Conservation (phyloP, 2,797 vertebrate species). For the Pseudocheirus occidentalis region DNA sequence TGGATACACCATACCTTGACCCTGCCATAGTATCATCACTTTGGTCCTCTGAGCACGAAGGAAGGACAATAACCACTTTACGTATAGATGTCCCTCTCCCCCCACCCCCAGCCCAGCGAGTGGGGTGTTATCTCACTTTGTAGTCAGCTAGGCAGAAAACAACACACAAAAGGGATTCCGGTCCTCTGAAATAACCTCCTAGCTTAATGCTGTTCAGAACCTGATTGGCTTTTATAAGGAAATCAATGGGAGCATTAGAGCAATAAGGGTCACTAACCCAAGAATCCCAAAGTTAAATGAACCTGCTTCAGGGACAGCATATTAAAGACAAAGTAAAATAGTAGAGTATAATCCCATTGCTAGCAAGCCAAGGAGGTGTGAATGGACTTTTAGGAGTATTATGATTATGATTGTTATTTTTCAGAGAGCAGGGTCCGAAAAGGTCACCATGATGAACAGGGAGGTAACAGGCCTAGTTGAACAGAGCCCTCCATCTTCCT, state of each 20-base stretch:
- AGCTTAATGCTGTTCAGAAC: background rate
- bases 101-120: background rate
- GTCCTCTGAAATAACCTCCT: background rate
- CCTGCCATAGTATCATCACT: background rate
- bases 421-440: background rate
- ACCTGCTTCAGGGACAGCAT: conserved; percentile 7
- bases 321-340: conserved; percentile 54
- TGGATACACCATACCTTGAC: background rate
- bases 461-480: conserved; percentile 45
- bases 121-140: background rate
- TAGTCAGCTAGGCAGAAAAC: background rate
- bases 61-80: background rate
- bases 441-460: background rate
- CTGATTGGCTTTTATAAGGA: background rate
- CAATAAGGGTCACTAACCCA: background rate
- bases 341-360: conserved; percentile 51
- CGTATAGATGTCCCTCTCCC: background rate
- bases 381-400: background rate
- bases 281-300: background rate
- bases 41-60: background rate
- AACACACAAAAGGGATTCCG: background rate
- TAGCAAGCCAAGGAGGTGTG: conserved; percentile 38
- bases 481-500: conserved; percentile 40
- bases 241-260: background rate
- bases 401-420: conserved; percentile 23